Evolutionary conservation across 2,888 invertebrate genomes (phyloP), one percentile per base, ranked within the genome.

Genomic region (Philonicus albiceps): DNA sequence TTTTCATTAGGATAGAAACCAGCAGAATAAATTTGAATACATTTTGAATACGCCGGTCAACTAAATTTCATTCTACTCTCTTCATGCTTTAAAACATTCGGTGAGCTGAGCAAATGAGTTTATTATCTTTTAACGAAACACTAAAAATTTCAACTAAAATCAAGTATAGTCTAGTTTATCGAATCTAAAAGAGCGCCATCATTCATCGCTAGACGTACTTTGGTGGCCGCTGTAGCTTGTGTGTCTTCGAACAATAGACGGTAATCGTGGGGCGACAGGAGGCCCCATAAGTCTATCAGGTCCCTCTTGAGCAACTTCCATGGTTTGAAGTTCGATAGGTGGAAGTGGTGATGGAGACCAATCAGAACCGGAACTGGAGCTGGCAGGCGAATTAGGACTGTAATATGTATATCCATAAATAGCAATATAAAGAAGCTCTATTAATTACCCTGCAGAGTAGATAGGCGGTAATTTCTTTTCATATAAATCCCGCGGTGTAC

Each of bases 381-480:
- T 90, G 72, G 88, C 91, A 3, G 92, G 92, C 7, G 92, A 92
- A 88, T 92, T 92, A 30, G 91, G 91, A 16, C 92, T 92, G 31
- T 7, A 75, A 85, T 53, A 53, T 43, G 22, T 22, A 64, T 64
- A 19, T 3, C 27, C 34, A n/a, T 78, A 40, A 13, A 78, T 22
- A 8, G 19, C 84, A 30, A 73, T 85, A 55, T n/a, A 53, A 3
- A 27, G 11, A 30, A 80, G 22, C 22, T 74, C 4, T 6, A 74
- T 85, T 85, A 49, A 87, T 89, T 90, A 92, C 92, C 92, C 92
- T 55, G 91, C 91, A 53, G 92, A 91, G 88, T 91, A 92, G 80
- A 92, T 92, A 87, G 92, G 92, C 31, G 93, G 92, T 85, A 92
- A 87, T 88, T 92, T 92, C 85, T 91, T 90, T 43, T 92, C 92